These are phyloP conservation scores for Salvelinus alpinus DNA, from an alignment of 2,113 vertebrate species.

Conservation along the genomic window DNA sequence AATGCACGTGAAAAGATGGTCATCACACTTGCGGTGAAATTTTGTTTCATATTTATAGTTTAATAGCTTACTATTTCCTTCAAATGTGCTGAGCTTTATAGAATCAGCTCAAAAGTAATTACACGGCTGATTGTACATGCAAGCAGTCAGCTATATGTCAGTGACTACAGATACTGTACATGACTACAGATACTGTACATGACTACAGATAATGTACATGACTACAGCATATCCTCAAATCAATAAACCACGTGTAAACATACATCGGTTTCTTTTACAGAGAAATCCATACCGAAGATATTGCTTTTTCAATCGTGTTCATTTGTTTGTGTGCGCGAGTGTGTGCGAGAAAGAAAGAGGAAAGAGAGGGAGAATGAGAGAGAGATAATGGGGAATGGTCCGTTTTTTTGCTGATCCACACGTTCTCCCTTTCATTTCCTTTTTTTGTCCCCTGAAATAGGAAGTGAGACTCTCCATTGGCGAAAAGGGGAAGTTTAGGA, in stretches of 20 bases:
- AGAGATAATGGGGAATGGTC: not conserved
- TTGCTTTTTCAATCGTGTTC: too few relatives aligned
- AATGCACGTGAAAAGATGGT: not conserved
- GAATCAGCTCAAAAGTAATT: conserved; percentile 20
- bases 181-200: too few relatives aligned
- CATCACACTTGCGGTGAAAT: too few relatives aligned
- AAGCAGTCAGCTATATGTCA: not conserved
- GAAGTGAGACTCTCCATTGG: conserved; percentile 32
- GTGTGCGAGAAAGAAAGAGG: too few relatives aligned
- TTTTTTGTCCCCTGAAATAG: conserved; percentile 35
- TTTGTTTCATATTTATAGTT: too few relatives aligned
- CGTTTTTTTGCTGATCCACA: conserved; percentile 15
- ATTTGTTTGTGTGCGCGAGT: too few relatives aligned
- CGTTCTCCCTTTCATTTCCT: conserved; percentile 40
- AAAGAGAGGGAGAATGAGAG: not conserved
- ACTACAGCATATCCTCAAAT: not conserved
- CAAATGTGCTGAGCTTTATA: conserved; percentile 24
- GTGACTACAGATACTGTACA: too few relatives aligned
- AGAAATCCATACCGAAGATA: not conserved
- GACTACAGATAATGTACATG: too few relatives aligned
- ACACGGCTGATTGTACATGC: conserved; percentile 30
- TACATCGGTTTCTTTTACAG: not conserved
- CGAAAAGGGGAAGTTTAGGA: conserved; percentile 26
- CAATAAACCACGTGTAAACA: not conserved
- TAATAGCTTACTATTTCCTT: not conserved